Evolutionary conservation across 23 tunicate genomes (phyloP).

Genomic region (Clavelina lepadiformis): DNA sequence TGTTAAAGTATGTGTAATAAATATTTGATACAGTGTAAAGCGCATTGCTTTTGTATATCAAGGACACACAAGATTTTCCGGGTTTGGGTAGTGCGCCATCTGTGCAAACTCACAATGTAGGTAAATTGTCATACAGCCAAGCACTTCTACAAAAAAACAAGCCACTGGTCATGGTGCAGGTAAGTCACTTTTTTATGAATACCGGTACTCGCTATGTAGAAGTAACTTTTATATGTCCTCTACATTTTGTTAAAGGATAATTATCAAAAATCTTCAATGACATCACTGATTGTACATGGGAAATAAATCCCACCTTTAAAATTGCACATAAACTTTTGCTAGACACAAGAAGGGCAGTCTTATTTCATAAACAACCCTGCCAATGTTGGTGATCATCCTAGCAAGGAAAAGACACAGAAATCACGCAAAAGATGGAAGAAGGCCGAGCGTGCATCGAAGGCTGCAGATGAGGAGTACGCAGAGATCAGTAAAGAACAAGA

Average conservation of each 20-base stretch:
- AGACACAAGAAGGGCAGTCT: too few relatives aligned
- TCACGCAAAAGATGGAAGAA: conserved; percentile 57
- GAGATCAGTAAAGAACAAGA: conserved; percentile 95
- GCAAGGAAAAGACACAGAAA: conserved; percentile 40
- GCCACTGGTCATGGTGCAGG: too few relatives aligned
- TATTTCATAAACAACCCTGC: too few relatives aligned
- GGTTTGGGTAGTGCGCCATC: conserved; percentile 34
- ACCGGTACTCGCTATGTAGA: too few relatives aligned
- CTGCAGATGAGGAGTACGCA: conserved; percentile 93
- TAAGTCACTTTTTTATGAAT: too few relatives aligned
- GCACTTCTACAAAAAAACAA: conserved; percentile 12
- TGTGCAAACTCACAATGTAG: background rate
- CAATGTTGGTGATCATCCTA: background rate
- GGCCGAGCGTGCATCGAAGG: conserved; percentile 86
- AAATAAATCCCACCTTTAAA: too few relatives aligned
- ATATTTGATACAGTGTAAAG: background rate
- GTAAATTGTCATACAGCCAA: conserved; percentile 27
- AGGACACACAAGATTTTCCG: conserved; percentile 74
- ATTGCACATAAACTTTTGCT: too few relatives aligned
- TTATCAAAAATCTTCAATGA: too few relatives aligned
- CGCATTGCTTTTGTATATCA: background rate
- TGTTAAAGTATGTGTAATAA: background rate
- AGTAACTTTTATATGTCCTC: too few relatives aligned
- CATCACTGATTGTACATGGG: too few relatives aligned
- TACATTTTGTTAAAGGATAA: too few relatives aligned